These are phyloP conservation scores for Ammodytes marinus DNA, from an alignment of 2,113 vertebrate species.

Conservation along the genomic window DNA sequence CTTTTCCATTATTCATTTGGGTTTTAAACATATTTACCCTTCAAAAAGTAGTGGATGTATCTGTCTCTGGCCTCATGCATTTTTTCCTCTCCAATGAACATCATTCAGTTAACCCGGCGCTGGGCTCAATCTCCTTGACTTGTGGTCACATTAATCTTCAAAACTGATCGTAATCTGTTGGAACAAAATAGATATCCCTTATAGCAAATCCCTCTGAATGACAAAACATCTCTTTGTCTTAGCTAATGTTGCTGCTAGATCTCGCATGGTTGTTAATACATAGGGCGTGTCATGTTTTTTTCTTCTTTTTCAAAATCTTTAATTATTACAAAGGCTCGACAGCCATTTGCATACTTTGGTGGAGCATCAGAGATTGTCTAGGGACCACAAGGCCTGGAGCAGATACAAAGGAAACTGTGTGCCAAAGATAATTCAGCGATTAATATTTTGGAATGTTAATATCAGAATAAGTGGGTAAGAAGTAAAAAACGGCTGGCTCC, in stretches of 20 bases:
- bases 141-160: conserved; percentile 29
- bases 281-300: conserved; percentile 69
- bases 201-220: conserved; percentile 4
- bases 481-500: conserved; percentile 69
- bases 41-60: background rate
- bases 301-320: conserved; percentile 50
- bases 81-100: conserved; percentile 18
- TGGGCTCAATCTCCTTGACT: background rate
- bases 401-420: conserved; percentile 85
- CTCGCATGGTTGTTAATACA: conserved; percentile 60
- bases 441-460: conserved; percentile 87
- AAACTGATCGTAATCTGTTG: conserved; percentile 37
- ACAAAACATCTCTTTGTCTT: conserved; percentile 18
- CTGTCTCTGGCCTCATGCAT: conserved; percentile 4
- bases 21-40: background rate
- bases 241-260: conserved; percentile 55
- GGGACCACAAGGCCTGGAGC: conserved; percentile 77
- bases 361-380: conserved; percentile 80
- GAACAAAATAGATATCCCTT: conserved; percentile 22
- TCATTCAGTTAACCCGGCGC: conserved; percentile 17
- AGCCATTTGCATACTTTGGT: conserved; percentile 84
- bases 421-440: conserved; percentile 85
- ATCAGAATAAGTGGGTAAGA: conserved; percentile 72
- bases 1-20: background rate
- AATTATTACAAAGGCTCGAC: conserved; percentile 80